phyloP scores from a whole-genome alignment of 2,113 vertebrate genomes.

The Oenanthe oenanthe region DNA sequence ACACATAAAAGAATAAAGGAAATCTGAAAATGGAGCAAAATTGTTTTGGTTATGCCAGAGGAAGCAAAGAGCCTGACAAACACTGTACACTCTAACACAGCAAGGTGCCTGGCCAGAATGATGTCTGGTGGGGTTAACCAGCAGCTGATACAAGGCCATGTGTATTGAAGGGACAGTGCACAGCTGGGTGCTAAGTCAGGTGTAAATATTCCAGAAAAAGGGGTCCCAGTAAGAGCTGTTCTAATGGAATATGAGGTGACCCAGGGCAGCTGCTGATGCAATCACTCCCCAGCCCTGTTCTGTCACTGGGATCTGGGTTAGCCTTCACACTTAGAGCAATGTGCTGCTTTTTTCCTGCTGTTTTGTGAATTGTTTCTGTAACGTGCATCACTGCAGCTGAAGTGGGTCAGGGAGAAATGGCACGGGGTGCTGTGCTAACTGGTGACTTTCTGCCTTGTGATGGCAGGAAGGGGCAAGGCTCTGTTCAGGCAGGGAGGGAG shows the following conservation, averaged over 20 bases:
- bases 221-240: not conserved
- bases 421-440: not conserved
- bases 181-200: not conserved
- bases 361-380: not conserved
- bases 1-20: not conserved
- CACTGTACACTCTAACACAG: not conserved
- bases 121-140: not conserved
- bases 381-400: not conserved
- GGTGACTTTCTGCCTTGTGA: not conserved
- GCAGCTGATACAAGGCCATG: not conserved
- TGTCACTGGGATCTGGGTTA: not conserved
- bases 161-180: not conserved
- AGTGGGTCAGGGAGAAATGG: not conserved
- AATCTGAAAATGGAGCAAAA: not conserved
- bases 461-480: not conserved
- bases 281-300: rapidly evolving
- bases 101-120: not conserved
- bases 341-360: not conserved
- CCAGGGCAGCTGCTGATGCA: not conserved
- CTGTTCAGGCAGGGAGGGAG: not conserved
- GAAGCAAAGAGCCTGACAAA: not conserved
- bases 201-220: not conserved
- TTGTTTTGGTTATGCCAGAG: not conserved
- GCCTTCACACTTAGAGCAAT: not conserved
- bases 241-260: not conserved